Evolutionary conservation across 23 tunicate species (phyloP).

Genomic region (Ciona savignyi): DNA sequence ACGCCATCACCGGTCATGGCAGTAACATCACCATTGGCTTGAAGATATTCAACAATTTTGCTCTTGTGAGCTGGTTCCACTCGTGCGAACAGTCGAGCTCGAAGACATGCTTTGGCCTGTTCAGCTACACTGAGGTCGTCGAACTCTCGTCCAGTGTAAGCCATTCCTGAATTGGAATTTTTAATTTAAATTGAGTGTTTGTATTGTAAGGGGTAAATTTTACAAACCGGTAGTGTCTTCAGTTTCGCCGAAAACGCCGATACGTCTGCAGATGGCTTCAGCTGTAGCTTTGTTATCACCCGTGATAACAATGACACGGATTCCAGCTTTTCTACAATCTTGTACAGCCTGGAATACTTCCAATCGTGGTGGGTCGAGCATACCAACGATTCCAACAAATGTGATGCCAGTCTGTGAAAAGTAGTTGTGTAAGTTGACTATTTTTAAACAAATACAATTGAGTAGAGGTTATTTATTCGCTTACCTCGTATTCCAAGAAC

Average conservation of each 20-base stretch:
- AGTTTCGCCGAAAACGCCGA: constrained; percentile 93
- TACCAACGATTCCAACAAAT: constrained; percentile 99
- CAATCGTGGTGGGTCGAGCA: constrained; percentile 99
- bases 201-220: neutral
- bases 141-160: constrained; percentile 98
- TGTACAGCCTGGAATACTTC: constrained; percentile 95
- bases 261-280: constrained; percentile 97
- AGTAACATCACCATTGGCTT: constrained; percentile 95
- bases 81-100: constrained; percentile 95
- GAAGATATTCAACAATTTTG: constrained; percentile 95
- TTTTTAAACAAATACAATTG: neutral
- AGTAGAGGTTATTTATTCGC: neutral
- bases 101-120: constrained; percentile 81
- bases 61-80: constrained; percentile 99
- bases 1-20: constrained; percentile 99
- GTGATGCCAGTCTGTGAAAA: constrained; percentile 65
- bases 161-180: constrained; percentile 31
- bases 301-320: constrained; percentile 98
- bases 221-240: constrained; percentile 80
- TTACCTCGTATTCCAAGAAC: constrained; percentile 83
- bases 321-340: constrained; percentile 94
- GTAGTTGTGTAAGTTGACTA: neutral
- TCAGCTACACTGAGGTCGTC: constrained; percentile 69
- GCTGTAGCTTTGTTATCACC: constrained; percentile 99
- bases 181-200: neutral